Evolutionary conservation across 1,140 invertebrate genomes (phyloP).

Genomic region (Drosophila pandora): DNA sequence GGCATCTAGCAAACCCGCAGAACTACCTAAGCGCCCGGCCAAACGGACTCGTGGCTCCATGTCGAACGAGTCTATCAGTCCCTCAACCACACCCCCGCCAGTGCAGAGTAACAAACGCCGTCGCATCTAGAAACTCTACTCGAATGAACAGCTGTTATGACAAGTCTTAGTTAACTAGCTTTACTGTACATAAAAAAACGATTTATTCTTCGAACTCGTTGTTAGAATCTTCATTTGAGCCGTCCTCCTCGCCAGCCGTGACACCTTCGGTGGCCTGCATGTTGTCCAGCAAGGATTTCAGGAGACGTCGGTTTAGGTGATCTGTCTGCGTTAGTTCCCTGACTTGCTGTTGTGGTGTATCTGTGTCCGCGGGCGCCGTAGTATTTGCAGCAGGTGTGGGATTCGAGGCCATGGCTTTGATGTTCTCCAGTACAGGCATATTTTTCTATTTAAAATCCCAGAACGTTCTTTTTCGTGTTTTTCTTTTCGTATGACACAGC

Average conservation of each 20-base stretch:
- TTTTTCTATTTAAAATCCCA: conserved; percentile 6
- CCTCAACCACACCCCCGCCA: conserved; percentile 82
- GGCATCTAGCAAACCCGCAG: conserved; percentile 49
- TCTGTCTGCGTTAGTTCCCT: conserved; percentile 78
- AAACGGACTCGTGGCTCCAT: conserved; percentile 83
- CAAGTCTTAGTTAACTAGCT: conserved; percentile 47
- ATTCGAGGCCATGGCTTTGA: conserved; percentile 49
- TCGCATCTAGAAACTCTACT: conserved; percentile 63
- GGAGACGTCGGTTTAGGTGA: conserved; percentile 68
- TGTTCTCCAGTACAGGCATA: conserved; percentile 63
- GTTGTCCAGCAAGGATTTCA: conserved; percentile 68
- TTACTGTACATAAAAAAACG: conserved; percentile 61
- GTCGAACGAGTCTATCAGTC: conserved; percentile 82
- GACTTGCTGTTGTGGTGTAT: conserved; percentile 27
- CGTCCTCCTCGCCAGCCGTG: conserved; percentile 23
- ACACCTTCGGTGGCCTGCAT: conserved; percentile 57
- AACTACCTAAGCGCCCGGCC: conserved; percentile 74
- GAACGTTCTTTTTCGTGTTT: conserved; percentile 4
- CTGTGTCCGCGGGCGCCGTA: conserved; percentile 25
- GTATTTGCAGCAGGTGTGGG: conserved; percentile 27
- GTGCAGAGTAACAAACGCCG: conserved; percentile 74
- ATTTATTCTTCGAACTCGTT: conserved; percentile 70
- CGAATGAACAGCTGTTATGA: conserved; percentile 34
- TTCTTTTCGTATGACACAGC: conserved; percentile 29
- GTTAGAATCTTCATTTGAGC: conserved; percentile 39